phyloP scores from a whole-genome alignment of 2,888 invertebrate species.

The Caenorhabditis virilis region DNA sequence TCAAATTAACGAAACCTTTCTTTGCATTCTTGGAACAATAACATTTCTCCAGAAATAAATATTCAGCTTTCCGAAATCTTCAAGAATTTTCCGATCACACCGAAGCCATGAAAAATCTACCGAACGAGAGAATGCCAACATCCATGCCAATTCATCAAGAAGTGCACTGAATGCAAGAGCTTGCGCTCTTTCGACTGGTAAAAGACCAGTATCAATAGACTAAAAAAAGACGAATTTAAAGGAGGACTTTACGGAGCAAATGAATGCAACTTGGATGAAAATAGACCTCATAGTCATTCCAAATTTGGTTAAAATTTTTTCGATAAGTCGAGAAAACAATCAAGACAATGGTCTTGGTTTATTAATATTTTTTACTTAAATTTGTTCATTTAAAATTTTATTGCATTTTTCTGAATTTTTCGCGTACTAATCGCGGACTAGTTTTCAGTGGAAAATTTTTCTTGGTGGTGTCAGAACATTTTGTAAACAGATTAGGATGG shows the following conservation, averaged over 20 bases:
- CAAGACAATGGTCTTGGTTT: too few species aligned
- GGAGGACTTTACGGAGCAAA: too few species aligned
- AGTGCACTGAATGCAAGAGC: constrained; percentile 31
- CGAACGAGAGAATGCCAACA: constrained; percentile 33
- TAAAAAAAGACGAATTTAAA: constrained; percentile 2
- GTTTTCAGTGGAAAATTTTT: too few species aligned
- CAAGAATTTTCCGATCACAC: constrained; percentile 29
- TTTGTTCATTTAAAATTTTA: background rate
- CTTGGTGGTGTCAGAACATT: too few species aligned
- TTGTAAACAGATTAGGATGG: too few species aligned
- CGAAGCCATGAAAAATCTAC: constrained; percentile 30
- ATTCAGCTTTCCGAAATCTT: constrained; percentile 23
- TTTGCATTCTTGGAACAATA: constrained; percentile 32
- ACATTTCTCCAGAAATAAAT: constrained; percentile 34
- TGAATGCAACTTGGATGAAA: too few species aligned
- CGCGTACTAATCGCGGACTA: too few species aligned
- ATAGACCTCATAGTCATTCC: too few species aligned
- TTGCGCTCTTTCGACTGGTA: constrained; percentile 31
- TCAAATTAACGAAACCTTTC: too few species aligned
- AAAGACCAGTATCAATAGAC: constrained; percentile 24
- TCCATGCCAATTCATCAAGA: constrained; percentile 34
- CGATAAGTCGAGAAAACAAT: background rate
- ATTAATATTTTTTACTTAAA: background rate
- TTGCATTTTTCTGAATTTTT: too few species aligned
- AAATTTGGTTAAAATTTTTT: too few species aligned